Conservation (phyloP, 2,888 invertebrate species). For the Trichopoda pennipes region DNA sequence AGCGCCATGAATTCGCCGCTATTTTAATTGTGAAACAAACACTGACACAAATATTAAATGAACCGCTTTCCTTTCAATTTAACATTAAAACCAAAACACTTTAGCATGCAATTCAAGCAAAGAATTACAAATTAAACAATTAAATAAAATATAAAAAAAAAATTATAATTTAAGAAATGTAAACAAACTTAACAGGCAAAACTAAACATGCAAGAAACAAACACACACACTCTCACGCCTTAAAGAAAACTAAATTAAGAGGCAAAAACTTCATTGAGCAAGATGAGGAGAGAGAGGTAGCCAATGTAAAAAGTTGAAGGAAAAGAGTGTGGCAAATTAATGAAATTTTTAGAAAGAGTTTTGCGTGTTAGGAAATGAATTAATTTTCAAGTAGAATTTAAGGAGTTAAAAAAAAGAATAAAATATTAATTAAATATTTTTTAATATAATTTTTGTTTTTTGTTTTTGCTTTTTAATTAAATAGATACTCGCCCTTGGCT, state of each 20-base stretch:
- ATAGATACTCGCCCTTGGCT: slow-evolving; percentile 88
- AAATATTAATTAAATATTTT: too few relatives aligned
- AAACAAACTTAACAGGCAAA: background rate
- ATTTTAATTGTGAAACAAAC: too few relatives aligned
- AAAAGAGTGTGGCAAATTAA: background rate
- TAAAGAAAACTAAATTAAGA: too few relatives aligned
- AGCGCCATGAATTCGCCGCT: too few relatives aligned
- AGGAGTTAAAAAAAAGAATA: background rate
- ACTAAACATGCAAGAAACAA: background rate
- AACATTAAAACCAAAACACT: slow-evolving; percentile 32
- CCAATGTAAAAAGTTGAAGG: background rate
- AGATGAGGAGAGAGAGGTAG: background rate
- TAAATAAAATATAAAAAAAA: slow-evolving; percentile 24
- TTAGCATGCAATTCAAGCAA: slow-evolving; percentile 49
- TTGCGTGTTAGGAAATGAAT: background rate
- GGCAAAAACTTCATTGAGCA: background rate
- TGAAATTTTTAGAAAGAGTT: background rate
- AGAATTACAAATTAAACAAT: slow-evolving; percentile 12
- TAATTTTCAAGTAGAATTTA: background rate
- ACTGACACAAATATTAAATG: background rate
- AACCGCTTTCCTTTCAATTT: slow-evolving; percentile 36
- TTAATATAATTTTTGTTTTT: slow-evolving; percentile 4
- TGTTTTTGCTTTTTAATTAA: slow-evolving; percentile 14
- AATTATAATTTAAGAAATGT: slow-evolving; percentile 14
- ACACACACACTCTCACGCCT: too few relatives aligned